These are phyloP conservation scores for Eutrigla gurnardus DNA, from an alignment of 2,797 vertebrate species.

Conservation along the genomic window DNA sequence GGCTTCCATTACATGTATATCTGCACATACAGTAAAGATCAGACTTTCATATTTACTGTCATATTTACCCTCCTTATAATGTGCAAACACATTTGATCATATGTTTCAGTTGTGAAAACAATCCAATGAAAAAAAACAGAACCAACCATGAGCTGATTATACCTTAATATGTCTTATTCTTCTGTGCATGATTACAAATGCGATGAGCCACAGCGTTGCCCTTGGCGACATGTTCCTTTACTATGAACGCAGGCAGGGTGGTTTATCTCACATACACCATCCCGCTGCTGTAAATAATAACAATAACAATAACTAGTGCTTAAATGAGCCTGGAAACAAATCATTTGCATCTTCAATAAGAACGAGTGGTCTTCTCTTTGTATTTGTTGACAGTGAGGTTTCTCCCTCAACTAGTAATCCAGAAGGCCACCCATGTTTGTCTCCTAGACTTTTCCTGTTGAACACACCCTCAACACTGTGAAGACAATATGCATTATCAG, in stretches of 20 bases:
- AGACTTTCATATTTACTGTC: background rate
- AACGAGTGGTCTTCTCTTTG: slow-evolving; percentile 4
- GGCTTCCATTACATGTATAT: too few relatives aligned
- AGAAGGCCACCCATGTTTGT: background rate
- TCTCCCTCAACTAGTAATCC: background rate
- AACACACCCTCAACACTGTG: background rate
- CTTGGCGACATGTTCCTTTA: background rate
- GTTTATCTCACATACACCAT: background rate
- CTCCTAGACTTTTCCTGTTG: background rate
- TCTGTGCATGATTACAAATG: too few relatives aligned
- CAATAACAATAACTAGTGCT: too few relatives aligned
- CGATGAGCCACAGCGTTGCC: background rate
- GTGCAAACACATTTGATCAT: background rate
- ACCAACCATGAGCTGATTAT: too few relatives aligned
- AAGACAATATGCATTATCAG: slow-evolving; percentile 5
- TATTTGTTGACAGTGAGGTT: too few relatives aligned
- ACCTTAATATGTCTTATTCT: too few relatives aligned
- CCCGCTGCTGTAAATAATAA: background rate
- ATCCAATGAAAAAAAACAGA: background rate
- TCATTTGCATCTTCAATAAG: background rate
- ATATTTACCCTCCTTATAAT: too few relatives aligned
- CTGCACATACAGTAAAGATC: background rate
- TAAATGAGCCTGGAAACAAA: background rate
- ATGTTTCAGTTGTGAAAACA: background rate
- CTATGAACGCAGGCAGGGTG: background rate